These are phyloP conservation scores for Rafetus swinhoei DNA, from an alignment of 2,113 vertebrate genomes.

Conservation along the genomic window DNA sequence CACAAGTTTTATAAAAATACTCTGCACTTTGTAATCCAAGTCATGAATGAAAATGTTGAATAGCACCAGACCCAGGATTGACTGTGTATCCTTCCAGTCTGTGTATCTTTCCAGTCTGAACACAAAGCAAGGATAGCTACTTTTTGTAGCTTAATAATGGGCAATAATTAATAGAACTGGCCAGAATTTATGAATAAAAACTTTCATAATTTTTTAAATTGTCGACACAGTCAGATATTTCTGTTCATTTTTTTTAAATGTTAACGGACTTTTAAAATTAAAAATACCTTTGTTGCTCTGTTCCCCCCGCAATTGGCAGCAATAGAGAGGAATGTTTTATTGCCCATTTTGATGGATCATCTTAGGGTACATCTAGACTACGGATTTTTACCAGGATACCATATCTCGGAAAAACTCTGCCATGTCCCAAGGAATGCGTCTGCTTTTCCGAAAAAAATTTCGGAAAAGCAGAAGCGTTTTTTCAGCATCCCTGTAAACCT, in stretches of 20 bases:
- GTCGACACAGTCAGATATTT: background rate
- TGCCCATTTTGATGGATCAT: background rate
- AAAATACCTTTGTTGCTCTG: background rate
- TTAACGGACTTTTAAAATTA: background rate
- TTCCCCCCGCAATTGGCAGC: background rate
- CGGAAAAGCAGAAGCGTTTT: too few relatives aligned
- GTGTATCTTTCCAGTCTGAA: background rate
- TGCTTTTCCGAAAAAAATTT: too few relatives aligned
- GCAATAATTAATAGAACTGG: background rate
- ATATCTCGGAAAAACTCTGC: too few relatives aligned
- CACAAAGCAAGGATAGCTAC: background rate
- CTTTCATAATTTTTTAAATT: background rate
- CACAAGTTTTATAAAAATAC: background rate
- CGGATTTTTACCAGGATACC: too few relatives aligned
- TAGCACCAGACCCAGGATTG: background rate
- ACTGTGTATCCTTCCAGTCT: background rate
- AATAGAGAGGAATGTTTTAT: background rate
- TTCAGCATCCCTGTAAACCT: too few relatives aligned
- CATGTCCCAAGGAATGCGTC: too few relatives aligned
- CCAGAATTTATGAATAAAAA: background rate
- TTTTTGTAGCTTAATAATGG: background rate
- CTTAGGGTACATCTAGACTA: background rate
- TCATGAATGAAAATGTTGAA: background rate
- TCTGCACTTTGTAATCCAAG: background rate
- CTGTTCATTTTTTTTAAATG: background rate